phyloP scores from a whole-genome alignment of 1,140 invertebrate species.

The Pseudomyrmex flavicornis region DNA sequence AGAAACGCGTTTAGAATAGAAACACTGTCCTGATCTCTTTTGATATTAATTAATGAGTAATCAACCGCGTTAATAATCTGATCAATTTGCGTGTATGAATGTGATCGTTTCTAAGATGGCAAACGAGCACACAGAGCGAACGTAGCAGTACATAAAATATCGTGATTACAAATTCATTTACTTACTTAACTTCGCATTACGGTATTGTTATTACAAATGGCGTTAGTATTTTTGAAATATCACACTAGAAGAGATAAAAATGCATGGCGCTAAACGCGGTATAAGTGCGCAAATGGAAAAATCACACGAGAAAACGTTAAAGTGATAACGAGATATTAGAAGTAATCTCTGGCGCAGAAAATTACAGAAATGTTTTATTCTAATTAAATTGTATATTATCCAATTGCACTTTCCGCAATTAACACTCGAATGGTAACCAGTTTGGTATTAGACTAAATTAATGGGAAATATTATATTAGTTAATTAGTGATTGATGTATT shows the following conservation, averaged over 20 bases:
- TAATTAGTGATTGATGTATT: constrained; percentile 50
- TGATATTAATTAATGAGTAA: neutral
- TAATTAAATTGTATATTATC: neutral
- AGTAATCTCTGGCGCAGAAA: no score
- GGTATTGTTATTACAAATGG: no score
- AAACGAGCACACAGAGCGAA: neutral
- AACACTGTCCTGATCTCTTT: neutral
- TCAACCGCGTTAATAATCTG: constrained; percentile 2
- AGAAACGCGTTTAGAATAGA: no score
- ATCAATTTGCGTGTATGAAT: neutral
- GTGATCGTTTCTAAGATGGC: neutral
- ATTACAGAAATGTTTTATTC: neutral
- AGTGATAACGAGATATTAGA: neutral
- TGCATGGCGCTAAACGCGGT: no score
- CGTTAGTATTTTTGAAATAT: no score
- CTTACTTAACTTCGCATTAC: neutral
- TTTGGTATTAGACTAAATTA: constrained; percentile 28
- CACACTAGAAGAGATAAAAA: no score
- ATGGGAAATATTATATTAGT: constrained; percentile 21
- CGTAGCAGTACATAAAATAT: no score
- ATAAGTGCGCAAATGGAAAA: no score
- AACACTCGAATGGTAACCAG: neutral
- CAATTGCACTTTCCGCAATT: neutral
- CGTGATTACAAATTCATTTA: neutral
- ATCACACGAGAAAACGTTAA: neutral